Conservation (phyloP, 2,888 invertebrate species). For the Saturnia japonica region DNA sequence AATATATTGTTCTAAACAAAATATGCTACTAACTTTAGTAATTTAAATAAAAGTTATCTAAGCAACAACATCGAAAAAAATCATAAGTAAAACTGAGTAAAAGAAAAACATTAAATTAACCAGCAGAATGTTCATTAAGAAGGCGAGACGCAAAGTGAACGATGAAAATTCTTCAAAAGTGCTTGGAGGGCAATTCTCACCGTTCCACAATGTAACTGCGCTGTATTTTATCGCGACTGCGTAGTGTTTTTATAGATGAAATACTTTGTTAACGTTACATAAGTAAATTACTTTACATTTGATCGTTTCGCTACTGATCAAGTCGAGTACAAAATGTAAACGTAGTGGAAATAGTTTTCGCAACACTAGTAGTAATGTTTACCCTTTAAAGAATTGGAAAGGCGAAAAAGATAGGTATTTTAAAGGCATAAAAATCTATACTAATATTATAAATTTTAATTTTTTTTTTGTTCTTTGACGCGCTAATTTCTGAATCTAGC, state of each 20-base stretch:
- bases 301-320: neutral
- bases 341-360: neutral
- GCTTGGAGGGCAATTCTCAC: slow-evolving; percentile 14
- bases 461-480: no score
- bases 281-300: slow-evolving; percentile 10
- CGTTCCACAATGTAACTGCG: slow-evolving; percentile 14
- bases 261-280: slow-evolving; percentile 17
- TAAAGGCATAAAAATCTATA: no score
- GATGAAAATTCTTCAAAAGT: slow-evolving; percentile 20
- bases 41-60: neutral
- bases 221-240: slow-evolving; percentile 12
- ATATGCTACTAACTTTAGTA: neutral
- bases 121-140: slow-evolving; percentile 11
- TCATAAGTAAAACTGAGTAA: neutral
- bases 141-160: neutral
- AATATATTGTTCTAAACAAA: neutral
- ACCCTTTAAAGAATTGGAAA: neutral
- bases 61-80: neutral
- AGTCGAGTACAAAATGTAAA: neutral
- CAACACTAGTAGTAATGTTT: neutral
- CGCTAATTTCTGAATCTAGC: no score
- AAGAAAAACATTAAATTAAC: slow-evolving; percentile 3
- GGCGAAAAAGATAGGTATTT: neutral
- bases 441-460: no score
- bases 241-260: slow-evolving; percentile 18